Evolutionary conservation across 2,888 invertebrate species (phyloP), one percentile per base, ranked within the genome.

Genomic region (Pseudanteris insignis): DNA sequence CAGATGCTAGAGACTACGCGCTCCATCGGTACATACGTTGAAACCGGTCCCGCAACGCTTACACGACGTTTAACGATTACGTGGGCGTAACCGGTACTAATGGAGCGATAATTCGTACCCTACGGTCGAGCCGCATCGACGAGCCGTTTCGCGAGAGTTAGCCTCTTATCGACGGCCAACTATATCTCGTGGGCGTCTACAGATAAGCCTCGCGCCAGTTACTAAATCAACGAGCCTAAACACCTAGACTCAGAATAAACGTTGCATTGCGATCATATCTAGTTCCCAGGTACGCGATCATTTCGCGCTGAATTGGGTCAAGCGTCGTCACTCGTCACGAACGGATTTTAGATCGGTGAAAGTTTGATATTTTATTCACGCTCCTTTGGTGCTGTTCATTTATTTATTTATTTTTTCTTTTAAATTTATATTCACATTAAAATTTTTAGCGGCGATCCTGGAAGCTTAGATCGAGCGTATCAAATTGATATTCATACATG

Each of bases 61-160:
- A 55, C 51, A 50, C 50, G 58, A 40, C 63, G 58, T 63, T 63
- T 46, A 58, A 58, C 48, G 58, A 58, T 63, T 59, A 48, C 50
- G 54, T 54, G 38, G 54, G 58, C 50, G 47, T 41, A 62, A 46
- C 38, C 48, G 54, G 54, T 43, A 59, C 64, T 68, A 67, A 68
- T 68, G 66, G 67, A 47, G 55, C 65, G 68, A 65, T 68, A 64
- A 67, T 65, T 67, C 63, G 57, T 65, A 58, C n/a, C 58, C 60
- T 57, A 54, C 59, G 51, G 47, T 57, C 47, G 44, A 48, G 38
- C 43, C 53, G 47, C 29, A 14, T 40, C 50, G 57, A 32, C 50
- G 43, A 43, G 12, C 41, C 50, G 50, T 44, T 46, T 51, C 53
- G 59, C 55, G 59, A 51, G 48, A 63, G 47, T 57, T 60, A 63